A percentile compares a stretch with the other conserved stretches of the same genome.
These are phyloP conservation scores for Conistra vaccinii DNA, from an alignment of 2,888 invertebrate species.

Conservation along the genomic window DNA sequence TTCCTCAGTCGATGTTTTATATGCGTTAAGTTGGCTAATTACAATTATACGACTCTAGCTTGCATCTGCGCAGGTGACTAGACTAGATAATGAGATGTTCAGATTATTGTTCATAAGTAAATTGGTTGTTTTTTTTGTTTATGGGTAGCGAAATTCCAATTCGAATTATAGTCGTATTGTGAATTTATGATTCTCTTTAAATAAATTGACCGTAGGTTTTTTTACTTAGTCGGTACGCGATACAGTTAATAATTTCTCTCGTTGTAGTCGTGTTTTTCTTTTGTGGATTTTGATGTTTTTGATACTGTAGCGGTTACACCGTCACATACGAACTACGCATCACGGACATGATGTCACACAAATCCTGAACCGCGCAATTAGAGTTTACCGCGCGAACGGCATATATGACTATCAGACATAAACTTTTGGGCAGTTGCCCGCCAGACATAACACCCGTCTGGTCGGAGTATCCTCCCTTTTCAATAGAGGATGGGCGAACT, in stretches of 20 bases:
- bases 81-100: slow-evolving; percentile 32
- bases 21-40: slow-evolving; percentile 67
- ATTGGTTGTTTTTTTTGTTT: not conserved
- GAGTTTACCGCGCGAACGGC: too few species aligned
- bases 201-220: not conserved
- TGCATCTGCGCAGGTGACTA: slow-evolving; percentile 14
- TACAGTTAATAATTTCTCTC: not conserved
- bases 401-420: too few species aligned
- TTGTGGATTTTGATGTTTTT: not conserved
- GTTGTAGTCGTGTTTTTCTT: not conserved
- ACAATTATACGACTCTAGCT: slow-evolving; percentile 59
- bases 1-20: slow-evolving; percentile 31
- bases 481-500: too few species aligned
- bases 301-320: too few species aligned
- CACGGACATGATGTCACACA: too few species aligned
- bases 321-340: too few species aligned
- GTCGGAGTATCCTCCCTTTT: too few species aligned
- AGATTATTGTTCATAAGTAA: slow-evolving; percentile 15
- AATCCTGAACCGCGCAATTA: too few species aligned
- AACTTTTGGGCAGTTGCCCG: too few species aligned
- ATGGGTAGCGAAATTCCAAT: not conserved
- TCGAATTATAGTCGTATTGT: not conserved
- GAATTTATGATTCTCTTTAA: slow-evolving; percentile 8
- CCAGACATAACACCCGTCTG: too few species aligned
- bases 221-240: not conserved